Base-by-base conservation (phyloP, 2,888 invertebrate genomes). In the Drosophila rellima region DNA sequence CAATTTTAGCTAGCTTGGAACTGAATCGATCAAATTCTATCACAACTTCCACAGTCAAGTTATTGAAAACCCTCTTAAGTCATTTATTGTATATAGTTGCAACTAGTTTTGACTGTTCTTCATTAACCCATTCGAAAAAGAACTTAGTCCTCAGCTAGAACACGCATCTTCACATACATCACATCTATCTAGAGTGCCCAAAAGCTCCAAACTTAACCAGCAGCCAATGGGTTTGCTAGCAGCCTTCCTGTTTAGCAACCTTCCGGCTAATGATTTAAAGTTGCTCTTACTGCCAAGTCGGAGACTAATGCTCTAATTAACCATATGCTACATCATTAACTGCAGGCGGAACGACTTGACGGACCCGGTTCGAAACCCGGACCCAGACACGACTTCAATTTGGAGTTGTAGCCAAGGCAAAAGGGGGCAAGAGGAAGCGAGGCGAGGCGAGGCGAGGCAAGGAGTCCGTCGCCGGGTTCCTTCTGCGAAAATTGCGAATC, bases 261-360 rank as follows among this genome's bases (percentile, higher is more conserved):
- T n/a, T n/a, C 40, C 26, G 54, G 61, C 65, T 80, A 82, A 82
- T 82, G 82, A 81, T 83, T 82, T 83, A 76, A 83, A 80, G 74
- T 74, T 70, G 72, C 74, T 72, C 52, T 56, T 63, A 70, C 51
- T 55, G 44, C 61, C 31, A 55, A 56, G 54, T 35, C 31, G 44
- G 51, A 79, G 85, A 80, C 83, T 75, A 85, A 88, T 85, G 85
- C 81, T 86, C 85, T 88, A 85, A 85, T 85, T 85, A 85, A 81
- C 88, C 83, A 82, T 77, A 85, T 77, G 86, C 83, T 77, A 74
- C 83, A 83, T 81, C 88, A 88, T 88, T 85, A 85, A 86, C 83
- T 86, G 71, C 74, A 74, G 69, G 68, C 67, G 61, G 52, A 69
- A 42, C 44, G 47, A 60, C 29, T 37, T 35, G 51, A 6, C 48